Evolutionary conservation across 2,888 invertebrate genomes (phyloP), one percentile per base, ranked within the genome.

Genomic region (Nephrotoma guestfalica): DNA sequence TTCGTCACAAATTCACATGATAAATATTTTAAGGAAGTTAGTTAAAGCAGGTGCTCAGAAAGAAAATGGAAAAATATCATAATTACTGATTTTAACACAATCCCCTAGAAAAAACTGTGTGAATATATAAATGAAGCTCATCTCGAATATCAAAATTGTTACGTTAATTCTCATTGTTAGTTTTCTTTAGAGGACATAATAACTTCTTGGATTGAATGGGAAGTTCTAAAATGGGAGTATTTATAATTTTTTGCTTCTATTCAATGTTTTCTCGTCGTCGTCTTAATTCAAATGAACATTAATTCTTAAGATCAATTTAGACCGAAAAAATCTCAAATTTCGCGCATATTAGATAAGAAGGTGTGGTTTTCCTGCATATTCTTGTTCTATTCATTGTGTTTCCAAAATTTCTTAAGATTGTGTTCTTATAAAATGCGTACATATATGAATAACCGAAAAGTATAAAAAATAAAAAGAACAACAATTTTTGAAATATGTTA

Each of bases 331-430:
- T 84, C 84, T 84, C 84, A 41, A 84, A 84, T 84, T 84, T 84
- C 84, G 84, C 84, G 84, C 42, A 84, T 41, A 41, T 71, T 71
- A 71, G 41, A 84, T 84, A 84, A 84, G 84, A 42, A 84, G 84
- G 84, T 84, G 84, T 84, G 84, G 84, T 84, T 84, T 83, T 84
- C 84, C 84, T 84, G 84, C 15, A 41, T n/a, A 42, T 84, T 84
- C 11, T 9, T 71, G 71, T 71, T 18, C 71, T 71, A 9, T 71
- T 30, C 30, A 71, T 71, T 71, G 30, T 71, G 30, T 71, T 71
- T 30, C 3, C 9, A 71, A 71, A 71, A 71, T 71, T 7, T 71
- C 30, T 71, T 71, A 71, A 71, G 71, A 71, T 51, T 51, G n/a
- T 15, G 6, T 47, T 47, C 47, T 47, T 47, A 13, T 47, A 47